A percentile compares a stretch with the other conserved stretches of the same genome.
These are phyloP conservation scores for Carcina quercana DNA, from an alignment of 2,888 invertebrate genomes.

Conservation along the genomic window DNA sequence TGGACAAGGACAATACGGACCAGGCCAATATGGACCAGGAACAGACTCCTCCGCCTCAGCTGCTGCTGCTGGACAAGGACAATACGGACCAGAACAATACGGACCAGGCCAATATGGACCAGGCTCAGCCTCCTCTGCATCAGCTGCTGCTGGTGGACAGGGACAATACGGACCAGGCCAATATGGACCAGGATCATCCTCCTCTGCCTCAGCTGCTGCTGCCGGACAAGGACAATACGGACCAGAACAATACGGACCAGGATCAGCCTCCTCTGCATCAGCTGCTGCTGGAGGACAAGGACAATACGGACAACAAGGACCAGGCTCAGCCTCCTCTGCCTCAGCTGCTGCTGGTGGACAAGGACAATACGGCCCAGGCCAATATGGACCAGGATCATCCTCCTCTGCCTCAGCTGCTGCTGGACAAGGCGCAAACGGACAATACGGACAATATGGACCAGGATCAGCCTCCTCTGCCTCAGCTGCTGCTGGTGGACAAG, in stretches of 20 bases:
- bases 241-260: constrained; percentile 1
- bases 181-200: constrained; percentile 2
- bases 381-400: constrained; percentile 1
- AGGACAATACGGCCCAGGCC: constrained; percentile 5
- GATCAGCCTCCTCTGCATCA: not conserved
- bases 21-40: not conserved
- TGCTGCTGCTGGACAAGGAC: not conserved
- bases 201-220: constrained; percentile 2
- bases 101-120: constrained; percentile 3
- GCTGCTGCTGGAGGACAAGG: not conserved
- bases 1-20: not conserved
- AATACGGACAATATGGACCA: constrained; percentile 2
- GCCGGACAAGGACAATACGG: not conserved
- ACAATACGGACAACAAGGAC: not conserved
- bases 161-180: not conserved
- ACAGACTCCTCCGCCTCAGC: constrained; percentile 2
- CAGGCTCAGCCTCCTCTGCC: not conserved
- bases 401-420: constrained; percentile 6
- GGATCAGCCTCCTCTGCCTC: constrained; percentile 2
- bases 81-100: constrained; percentile 6
- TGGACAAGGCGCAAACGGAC: constrained; percentile 1
- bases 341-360: constrained; percentile 1
- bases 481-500: not conserved
- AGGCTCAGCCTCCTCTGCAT: not conserved
- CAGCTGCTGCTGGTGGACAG: constrained; percentile 1